phyloP scores from a whole-genome alignment of 2,113 vertebrate genomes.

The Gasterosteus aculeatus region DNA sequence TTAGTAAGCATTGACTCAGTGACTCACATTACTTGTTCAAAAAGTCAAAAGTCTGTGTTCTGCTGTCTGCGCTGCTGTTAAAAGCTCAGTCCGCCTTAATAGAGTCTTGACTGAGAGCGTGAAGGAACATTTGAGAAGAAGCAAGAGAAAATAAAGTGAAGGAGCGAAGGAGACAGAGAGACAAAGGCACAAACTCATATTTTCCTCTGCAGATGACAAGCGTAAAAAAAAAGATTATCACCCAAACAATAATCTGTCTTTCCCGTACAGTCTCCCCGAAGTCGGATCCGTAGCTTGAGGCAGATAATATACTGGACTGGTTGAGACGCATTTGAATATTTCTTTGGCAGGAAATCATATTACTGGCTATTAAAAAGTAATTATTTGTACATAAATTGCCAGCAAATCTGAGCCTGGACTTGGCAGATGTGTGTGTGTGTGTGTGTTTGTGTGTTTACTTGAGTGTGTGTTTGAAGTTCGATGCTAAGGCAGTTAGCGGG shows the following conservation, averaged over 20 bases:
- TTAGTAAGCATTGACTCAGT: neutral
- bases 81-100: neutral
- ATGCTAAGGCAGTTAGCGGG: constrained; percentile 85
- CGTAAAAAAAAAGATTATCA: constrained; percentile 83
- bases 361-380: constrained; percentile 89
- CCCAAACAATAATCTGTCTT: constrained; percentile 84
- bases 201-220: constrained; percentile 76
- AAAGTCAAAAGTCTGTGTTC: neutral
- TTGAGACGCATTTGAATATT: constrained; percentile 87
- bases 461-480: constrained; percentile 60
- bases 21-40: neutral
- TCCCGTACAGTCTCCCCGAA: constrained; percentile 72
- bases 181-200: constrained; percentile 74
- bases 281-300: constrained; percentile 80
- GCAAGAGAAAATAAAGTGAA: constrained; percentile 39
- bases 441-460: constrained; percentile 16
- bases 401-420: constrained; percentile 76
- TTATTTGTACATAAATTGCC: constrained; percentile 88
- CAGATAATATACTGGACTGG: constrained; percentile 88
- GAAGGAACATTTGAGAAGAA: constrained; percentile 14
- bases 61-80: no score
- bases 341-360: constrained; percentile 87
- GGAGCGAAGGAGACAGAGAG: constrained; percentile 53
- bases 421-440: constrained; percentile 76
- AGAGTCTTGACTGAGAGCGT: constrained; percentile 18